phyloP scores from a whole-genome alignment of 2,888 invertebrate species.

The Hypsopygia costalis region DNA sequence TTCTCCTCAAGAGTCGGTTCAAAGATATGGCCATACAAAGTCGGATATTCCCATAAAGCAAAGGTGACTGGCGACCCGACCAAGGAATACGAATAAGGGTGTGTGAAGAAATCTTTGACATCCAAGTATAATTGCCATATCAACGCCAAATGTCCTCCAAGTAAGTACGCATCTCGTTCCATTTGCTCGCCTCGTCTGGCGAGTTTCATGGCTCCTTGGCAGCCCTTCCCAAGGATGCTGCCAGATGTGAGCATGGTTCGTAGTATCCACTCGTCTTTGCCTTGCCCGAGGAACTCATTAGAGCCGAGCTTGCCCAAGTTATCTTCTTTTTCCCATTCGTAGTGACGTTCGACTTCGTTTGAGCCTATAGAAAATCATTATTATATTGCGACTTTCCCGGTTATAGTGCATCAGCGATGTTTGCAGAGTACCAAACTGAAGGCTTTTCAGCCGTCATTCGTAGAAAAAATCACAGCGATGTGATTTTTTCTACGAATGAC shows the following conservation, averaged over 20 bases:
- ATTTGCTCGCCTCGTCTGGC: conserved; percentile 41
- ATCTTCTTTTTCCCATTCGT: conserved; percentile 64
- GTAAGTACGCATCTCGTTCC: conserved; percentile 56
- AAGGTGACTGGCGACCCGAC: conserved; percentile 60
- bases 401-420: too few species aligned
- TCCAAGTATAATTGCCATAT: conserved; percentile 70
- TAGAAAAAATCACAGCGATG: too few species aligned
- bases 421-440: too few species aligned
- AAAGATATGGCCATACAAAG: conserved; percentile 53
- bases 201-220: conserved; percentile 67
- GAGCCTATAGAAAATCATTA: conserved; percentile 34
- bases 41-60: conserved; percentile 68
- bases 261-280: conserved; percentile 61
- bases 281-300: conserved; percentile 57
- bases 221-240: conserved; percentile 67
- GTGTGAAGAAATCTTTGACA: conserved; percentile 64
- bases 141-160: conserved; percentile 64
- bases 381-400: too few species aligned
- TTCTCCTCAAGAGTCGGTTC: conserved; percentile 49
- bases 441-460: too few species aligned
- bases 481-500: too few species aligned
- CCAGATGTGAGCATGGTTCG: conserved; percentile 64
- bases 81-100: conserved; percentile 61
- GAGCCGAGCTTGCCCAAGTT: conserved; percentile 60
- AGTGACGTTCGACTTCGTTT: conserved; percentile 33